Evolutionary conservation across 2,888 invertebrate genomes (phyloP).

Genomic region (Xylocampa areola): DNA sequence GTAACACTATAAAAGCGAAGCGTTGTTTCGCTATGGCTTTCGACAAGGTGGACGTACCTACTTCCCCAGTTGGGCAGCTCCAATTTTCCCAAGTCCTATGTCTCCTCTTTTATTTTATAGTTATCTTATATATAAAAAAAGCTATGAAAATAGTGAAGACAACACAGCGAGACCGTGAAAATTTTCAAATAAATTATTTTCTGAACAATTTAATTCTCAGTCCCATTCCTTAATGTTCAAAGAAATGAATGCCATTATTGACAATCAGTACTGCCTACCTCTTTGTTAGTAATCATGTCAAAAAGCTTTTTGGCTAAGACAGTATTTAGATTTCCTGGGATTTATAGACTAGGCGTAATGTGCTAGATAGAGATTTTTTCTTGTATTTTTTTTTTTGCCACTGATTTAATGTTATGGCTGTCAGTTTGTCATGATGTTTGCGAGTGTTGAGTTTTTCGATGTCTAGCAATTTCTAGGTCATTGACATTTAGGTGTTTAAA

Average conservation of each 20-base stretch:
- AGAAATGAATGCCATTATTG: background rate
- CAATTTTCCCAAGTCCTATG: no score
- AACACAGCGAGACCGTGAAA: background rate
- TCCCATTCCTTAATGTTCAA: background rate
- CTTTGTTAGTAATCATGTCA: slow-evolving; percentile 5
- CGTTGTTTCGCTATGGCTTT: no score
- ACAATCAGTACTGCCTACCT: background rate
- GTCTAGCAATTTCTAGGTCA: background rate
- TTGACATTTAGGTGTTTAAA: slow-evolving; percentile 8
- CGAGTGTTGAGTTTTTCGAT: slow-evolving; percentile 10
- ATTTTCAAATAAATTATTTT: background rate
- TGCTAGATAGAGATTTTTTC: slow-evolving; percentile 22
- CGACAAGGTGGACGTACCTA: no score
- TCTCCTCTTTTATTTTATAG: no score
- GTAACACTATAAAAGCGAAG: no score
- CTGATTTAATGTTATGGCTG: slow-evolving; percentile 18
- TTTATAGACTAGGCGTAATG: slow-evolving; percentile 28
- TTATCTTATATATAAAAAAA: no score
- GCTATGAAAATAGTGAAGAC: background rate
- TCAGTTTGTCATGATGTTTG: background rate
- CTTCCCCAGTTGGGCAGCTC: no score
- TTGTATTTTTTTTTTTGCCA: slow-evolving; percentile 3
- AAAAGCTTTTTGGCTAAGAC: slow-evolving; percentile 31
- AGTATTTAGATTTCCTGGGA: slow-evolving; percentile 25
- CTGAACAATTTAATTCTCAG: background rate